Percentiles rank a stretch among this genome's conserved stretches.
phyloP scores from a whole-genome alignment of 2,113 vertebrate genomes.

The Nycticorax nycticorax region DNA sequence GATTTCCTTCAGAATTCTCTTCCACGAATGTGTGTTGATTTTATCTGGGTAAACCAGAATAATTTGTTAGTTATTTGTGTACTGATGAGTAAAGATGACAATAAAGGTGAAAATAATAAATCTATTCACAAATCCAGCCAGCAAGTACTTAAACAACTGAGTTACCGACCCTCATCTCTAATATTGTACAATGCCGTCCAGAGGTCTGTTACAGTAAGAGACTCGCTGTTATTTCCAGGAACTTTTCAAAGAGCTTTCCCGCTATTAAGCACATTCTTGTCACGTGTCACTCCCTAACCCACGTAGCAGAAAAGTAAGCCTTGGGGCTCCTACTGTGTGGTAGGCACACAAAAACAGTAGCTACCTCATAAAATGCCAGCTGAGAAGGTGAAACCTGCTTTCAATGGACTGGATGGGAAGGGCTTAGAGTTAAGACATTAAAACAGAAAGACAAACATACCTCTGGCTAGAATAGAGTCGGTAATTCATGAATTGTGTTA shows the following conservation, averaged over 20 bases:
- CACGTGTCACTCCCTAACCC: neutral
- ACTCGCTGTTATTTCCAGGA: neutral
- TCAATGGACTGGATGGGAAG: neutral
- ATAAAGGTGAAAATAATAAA: neutral
- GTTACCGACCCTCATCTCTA: neutral
- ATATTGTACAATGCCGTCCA: neutral
- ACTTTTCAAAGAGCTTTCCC: neutral
- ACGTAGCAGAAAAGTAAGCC: neutral
- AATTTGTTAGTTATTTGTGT: neutral
- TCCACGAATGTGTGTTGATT: neutral
- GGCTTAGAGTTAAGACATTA: neutral
- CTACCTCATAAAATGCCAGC: neutral
- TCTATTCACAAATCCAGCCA: neutral
- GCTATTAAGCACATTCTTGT: neutral
- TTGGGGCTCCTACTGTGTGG: neutral
- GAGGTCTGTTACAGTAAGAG: neutral
- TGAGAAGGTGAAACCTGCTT: neutral
- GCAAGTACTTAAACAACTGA: neutral
- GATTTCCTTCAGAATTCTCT: neutral
- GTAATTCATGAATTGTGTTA: neutral
- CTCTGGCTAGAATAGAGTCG: neutral
- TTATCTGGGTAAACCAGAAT: neutral
- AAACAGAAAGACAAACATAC: neutral
- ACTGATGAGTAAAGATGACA: neutral
- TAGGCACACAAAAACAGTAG: neutral